Evolutionary conservation across 2,797 vertebrate genomes (phyloP).

Genomic region (Sciurus vulgaris): DNA sequence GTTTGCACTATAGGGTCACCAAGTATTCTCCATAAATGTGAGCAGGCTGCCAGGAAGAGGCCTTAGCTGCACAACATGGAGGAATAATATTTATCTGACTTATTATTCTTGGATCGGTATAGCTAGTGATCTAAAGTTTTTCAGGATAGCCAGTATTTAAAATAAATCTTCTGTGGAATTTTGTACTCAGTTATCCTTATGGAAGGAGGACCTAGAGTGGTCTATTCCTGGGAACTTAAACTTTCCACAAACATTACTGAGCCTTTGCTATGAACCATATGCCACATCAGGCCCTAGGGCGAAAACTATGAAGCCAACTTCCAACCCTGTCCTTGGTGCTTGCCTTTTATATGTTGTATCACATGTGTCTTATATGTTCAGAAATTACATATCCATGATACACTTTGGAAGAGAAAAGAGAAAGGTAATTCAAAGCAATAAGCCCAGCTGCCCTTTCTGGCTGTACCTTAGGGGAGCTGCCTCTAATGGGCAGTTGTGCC

Average conservation of each 20-base stretch:
- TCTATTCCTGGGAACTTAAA: conserved; percentile 54
- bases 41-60: conserved; percentile 82
- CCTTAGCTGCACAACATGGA: conserved; percentile 69
- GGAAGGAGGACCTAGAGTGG: conserved; percentile 50
- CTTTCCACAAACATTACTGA: neutral
- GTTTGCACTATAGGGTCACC: conserved; percentile 67
- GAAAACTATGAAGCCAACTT: neutral
- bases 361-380: neutral
- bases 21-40: conserved; percentile 70
- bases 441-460: neutral
- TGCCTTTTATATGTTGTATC: neutral
- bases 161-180: conserved; percentile 77
- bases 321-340: neutral
- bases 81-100: conserved; percentile 82
- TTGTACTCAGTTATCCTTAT: conserved; percentile 54
- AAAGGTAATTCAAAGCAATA: neutral
- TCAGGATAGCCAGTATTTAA: conserved; percentile 43
- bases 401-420: neutral
- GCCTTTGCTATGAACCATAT: neutral
- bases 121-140: conserved; percentile 71
- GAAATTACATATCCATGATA: neutral
- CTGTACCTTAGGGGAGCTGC: neutral
- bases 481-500: neutral
- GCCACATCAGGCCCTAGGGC: neutral
- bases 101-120: conserved; percentile 83